Conservation (phyloP, 35 echinoderm and acorn worm species). For the Lytechinus variegatus region DNA sequence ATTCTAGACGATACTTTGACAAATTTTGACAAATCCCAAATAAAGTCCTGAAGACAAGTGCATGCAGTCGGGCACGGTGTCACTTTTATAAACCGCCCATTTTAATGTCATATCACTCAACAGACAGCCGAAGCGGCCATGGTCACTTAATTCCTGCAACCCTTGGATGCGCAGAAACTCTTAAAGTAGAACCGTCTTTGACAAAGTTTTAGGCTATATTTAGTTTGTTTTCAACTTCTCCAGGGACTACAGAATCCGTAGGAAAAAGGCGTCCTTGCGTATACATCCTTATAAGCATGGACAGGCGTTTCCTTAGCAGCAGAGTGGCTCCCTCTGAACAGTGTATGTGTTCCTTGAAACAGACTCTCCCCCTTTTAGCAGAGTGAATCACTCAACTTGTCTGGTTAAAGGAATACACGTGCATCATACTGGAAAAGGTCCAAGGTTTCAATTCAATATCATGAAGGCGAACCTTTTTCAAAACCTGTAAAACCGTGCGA, state of each 20-base stretch:
- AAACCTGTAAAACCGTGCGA: too few species aligned
- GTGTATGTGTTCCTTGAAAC: not conserved
- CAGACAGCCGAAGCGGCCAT: not conserved
- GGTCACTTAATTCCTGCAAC: not conserved
- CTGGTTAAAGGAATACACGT: not conserved
- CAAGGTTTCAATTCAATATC: not conserved
- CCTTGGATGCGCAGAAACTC: not conserved
- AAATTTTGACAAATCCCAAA: not conserved
- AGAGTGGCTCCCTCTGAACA: not conserved
- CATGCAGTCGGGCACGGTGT: not conserved
- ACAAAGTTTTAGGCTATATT: not conserved
- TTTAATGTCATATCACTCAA: not conserved
- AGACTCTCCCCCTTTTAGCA: not conserved
- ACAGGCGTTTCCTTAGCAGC: not conserved
- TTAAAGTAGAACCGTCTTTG: not conserved
- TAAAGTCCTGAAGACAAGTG: not conserved
- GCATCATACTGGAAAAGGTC: not conserved
- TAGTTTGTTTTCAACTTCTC: not conserved
- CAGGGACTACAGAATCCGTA: not conserved
- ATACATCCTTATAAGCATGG: not conserved
- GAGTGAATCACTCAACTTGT: not conserved
- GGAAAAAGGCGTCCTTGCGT: not conserved
- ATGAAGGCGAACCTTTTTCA: not conserved
- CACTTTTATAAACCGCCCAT: not conserved
- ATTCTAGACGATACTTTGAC: not conserved